Base-by-base conservation (phyloP, 2,888 invertebrate species). In the Bedellia somnulentella region DNA sequence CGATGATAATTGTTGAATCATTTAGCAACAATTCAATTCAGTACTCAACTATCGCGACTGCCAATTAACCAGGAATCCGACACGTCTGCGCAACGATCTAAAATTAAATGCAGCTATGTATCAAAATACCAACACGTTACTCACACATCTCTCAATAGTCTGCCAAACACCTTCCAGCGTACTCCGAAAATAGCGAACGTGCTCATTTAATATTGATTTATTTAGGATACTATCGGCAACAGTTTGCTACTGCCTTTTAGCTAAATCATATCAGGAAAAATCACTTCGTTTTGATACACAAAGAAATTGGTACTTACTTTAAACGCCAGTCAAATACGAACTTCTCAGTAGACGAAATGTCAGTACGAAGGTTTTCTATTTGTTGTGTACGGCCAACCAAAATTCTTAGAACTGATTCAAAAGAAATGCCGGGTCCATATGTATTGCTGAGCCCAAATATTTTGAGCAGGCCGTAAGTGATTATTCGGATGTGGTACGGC, bases 61-160 rank as follows among this genome's bases (percentile, higher is more conserved):
- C 71, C 71, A 73, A 75, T 75, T 73, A 75, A 70, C 61, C 52
- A 67, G 62, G 71, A 71, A 68, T 71, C 66, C 70, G 57, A 67
- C 71, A 61, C 70, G 75, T 67, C 71, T 67, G 73, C 71, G 71
- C 68, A 61, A 63, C 70, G 62, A 71, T 73, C 75, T 73, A 75
- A 75, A 73, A 68, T 75, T 75, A 75, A 68, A 73, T 67, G 68
- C 67, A 71, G 68, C 70, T 60, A 73, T 73, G 75, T 71, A 75
- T 75, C 75, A 75, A 73, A 75, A 75, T 75, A 73, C 64, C 64
- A 62, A 62, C 67, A 61, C 63, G 68, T 67, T 66, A 68, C 68
- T 63, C 66, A 67, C 61, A 57, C 70, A 71, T 73, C 70, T 73
- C 66, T 71, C 71, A 71, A 70, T 75, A 73, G 58, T 67, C 73